Evolutionary conservation across 37 sponge, comb jelly and placozoan genomes (phyloP), one percentile per base, ranked within the genome.

Genomic region (Oscarella lobularis): DNA sequence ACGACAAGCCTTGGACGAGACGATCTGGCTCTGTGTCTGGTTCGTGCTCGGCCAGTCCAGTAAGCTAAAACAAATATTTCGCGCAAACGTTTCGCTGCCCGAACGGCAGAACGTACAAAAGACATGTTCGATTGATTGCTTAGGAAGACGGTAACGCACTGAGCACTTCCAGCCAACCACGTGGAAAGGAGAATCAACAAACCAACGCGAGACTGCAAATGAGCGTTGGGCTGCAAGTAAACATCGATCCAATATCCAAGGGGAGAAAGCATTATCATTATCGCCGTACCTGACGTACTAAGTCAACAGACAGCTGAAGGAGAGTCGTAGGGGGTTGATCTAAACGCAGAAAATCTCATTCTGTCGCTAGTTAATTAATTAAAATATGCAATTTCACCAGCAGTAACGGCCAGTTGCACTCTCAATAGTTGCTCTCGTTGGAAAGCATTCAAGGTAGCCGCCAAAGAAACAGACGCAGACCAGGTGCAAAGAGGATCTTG

Each of bases 321-420:
- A 48, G 20, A 48, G 29, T 35, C 73, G 27, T 35, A 9, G 31
- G 31, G 14, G 73, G 27, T 31, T 48, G 60, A 48, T 48, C 60
- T 48, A 48, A 9, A 35, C 14, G 20, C n/a, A n/a, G n/a, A n/a
- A n/a, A n/a, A n/a, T n/a, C n/a, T n/a, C n/a, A n/a, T n/a, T n/a
- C n/a, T n/a, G n/a, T n/a, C n/a, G n/a, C n/a, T n/a, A n/a, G n/a
- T n/a, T n/a, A n/a, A n/a, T n/a, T n/a, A n/a, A n/a, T n/a, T n/a
- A n/a, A n/a, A n/a, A 33, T 73, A 27, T 6, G 3, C 38, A n/a
- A 34, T 67, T 14, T 77, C 39, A 27, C 69, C 73, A 1, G 85
- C 92, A 75, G 81, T 81, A 83, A 85, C 83, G 2, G 92, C 85
- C 20, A 91, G 83, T 72, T 91, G 92, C 1, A 91, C 92, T 30